Evolutionary conservation across 2,888 invertebrate genomes (phyloP), one percentile per base, ranked within the genome.

Genomic region (Mechanitis mazaeus): DNA sequence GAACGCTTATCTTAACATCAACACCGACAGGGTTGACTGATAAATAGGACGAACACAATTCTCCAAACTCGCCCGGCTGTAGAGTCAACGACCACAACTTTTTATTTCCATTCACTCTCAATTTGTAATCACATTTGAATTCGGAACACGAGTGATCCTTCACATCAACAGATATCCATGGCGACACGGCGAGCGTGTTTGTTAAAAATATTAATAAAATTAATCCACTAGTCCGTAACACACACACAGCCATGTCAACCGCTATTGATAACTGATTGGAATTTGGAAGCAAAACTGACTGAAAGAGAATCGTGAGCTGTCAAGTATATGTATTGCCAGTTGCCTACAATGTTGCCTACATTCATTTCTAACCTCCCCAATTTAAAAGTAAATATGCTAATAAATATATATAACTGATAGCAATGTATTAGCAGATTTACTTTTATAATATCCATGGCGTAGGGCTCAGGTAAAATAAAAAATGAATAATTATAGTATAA

Each of bases 151-250:
- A 71, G 66, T 72, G 75, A 54, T 76, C 74, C 63, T 78, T 74
- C 64, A 85, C 73, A 69, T 75, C 75, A 67, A 85, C 79, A 62
- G 83, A 85, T 86, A 88, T 87, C 89, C 88, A 83, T 84, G 87
- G 87, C 63, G 84, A 73, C 69, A 76, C 76, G 66, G 84, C 81
- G 72, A 75, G 72, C 59, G 81, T 75, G 75, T 79, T 78, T 75
- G 75, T 75, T 80, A 85, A 79, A 80, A 88, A 87, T 81, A 88
- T 82, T 68, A 88, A 78, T 65, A 89, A 72, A 73, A 88, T 85
- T 76, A 87, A 73, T 69, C 81, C 78, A 77, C 80, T 89, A 88
- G 88, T 88, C 89, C 88, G 86, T 83, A 78, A 76, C 33, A 65
- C 64, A 63, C 69, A 62, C 78, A 77, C 63, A 72, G 84, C 87